Percentiles rank a stretch among this genome's conserved stretches.
These are phyloP conservation scores for Crypturellus undulatus DNA, from an alignment of 2,113 vertebrate genomes.

Conservation along the genomic window DNA sequence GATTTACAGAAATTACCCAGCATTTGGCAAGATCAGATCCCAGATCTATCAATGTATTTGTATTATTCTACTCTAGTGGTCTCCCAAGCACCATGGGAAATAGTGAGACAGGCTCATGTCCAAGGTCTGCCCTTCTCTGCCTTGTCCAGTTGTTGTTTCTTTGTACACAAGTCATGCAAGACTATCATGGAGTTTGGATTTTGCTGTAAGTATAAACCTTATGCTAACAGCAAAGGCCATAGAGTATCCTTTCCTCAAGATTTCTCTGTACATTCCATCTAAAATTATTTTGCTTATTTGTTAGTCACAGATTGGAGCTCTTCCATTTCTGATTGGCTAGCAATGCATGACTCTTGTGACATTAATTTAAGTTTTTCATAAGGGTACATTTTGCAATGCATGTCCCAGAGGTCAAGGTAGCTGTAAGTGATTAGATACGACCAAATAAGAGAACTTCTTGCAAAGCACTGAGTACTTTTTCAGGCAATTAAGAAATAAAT, in stretches of 20 bases:
- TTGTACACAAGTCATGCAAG: not conserved
- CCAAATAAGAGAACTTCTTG: not conserved
- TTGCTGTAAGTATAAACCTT: not conserved
- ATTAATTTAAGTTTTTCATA: not conserved
- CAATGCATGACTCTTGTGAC: not conserved
- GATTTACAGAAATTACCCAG: not conserved
- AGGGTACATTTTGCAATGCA: not conserved
- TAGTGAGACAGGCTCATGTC: not conserved
- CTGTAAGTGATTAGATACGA: not conserved
- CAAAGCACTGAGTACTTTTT: not conserved
- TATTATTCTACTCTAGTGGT: not conserved
- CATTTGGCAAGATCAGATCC: not conserved
- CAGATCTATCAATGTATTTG: not conserved
- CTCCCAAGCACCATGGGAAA: not conserved
- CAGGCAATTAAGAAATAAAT: conserved; percentile 21
- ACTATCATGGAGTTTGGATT: not conserved
- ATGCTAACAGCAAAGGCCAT: not conserved
- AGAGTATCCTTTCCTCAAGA: not conserved
- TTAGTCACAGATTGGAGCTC: not conserved
- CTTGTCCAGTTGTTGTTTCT: not conserved
- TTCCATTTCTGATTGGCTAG: not conserved
- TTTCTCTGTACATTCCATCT: not conserved
- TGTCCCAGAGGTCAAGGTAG: not conserved
- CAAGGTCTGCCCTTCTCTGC: not conserved
- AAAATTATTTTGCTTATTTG: not conserved